Evolutionary conservation across 2,888 invertebrate genomes (phyloP).

Genomic region (Drosophila suboccidentalis): DNA sequence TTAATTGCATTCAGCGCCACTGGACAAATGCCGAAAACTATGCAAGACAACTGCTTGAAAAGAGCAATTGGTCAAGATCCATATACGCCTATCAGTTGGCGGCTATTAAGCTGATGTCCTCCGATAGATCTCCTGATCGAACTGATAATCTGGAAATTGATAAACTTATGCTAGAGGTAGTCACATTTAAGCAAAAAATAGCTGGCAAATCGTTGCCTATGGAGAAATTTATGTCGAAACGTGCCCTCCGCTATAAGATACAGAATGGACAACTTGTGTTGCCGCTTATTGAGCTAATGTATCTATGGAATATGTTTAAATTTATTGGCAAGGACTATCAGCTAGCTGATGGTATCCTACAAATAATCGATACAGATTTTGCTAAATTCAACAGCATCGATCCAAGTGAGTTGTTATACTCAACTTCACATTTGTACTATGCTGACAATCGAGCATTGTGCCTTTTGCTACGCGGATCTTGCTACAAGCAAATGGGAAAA

Average conservation of each 20-base stretch:
- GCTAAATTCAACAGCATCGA: slow-evolving; percentile 57
- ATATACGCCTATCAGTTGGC: slow-evolving; percentile 97
- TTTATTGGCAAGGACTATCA: slow-evolving; percentile 90
- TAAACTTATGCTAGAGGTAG: slow-evolving; percentile 90
- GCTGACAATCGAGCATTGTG: slow-evolving; percentile 92
- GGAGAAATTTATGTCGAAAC: slow-evolving; percentile 97
- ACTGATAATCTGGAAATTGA: slow-evolving; percentile 84
- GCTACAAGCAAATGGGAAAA: slow-evolving; percentile 92
- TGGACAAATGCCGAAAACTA: slow-evolving; percentile 92
- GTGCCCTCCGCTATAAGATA: slow-evolving; percentile 91
- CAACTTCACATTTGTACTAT: slow-evolving; percentile 84
- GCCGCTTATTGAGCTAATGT: slow-evolving; percentile 95
- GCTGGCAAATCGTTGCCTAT: slow-evolving; percentile 98
- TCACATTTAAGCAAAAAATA: slow-evolving; percentile 93
- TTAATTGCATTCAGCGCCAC: slow-evolving; percentile 87
- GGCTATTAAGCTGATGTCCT: slow-evolving; percentile 91
- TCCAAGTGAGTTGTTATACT: not conserved
- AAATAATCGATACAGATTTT: slow-evolving; percentile 88
- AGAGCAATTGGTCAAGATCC: slow-evolving; percentile 96
- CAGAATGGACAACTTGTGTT: slow-evolving; percentile 91
- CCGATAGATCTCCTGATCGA: slow-evolving; percentile 71
- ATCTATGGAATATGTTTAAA: slow-evolving; percentile 96
- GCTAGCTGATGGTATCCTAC: slow-evolving; percentile 88
- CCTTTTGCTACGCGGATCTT: slow-evolving; percentile 93
- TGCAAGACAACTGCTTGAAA: slow-evolving; percentile 90